Evolutionary conservation across 2,888 invertebrate species (phyloP).

Genomic region (Lasioglossum leucozonium): DNA sequence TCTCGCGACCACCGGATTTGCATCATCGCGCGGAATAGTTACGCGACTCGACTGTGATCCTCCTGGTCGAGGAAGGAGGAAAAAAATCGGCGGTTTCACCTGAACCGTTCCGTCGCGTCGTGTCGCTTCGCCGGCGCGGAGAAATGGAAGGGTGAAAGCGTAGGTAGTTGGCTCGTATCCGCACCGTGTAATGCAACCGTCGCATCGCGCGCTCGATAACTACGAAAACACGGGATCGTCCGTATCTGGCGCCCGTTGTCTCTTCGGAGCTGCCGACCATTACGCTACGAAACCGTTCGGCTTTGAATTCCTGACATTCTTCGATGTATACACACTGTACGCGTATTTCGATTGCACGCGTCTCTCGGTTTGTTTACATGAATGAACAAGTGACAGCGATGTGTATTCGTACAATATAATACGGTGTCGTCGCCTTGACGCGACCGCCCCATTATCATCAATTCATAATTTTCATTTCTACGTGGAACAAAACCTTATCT

Average conservation of each 20-base stretch:
- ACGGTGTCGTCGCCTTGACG: background rate
- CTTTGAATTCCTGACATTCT: background rate
- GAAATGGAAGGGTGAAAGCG: conserved; percentile 54
- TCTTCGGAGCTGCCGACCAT: background rate
- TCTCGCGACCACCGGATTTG: conserved; percentile 41
- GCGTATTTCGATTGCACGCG: background rate
- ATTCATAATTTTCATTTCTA: background rate
- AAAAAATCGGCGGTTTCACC: conserved; percentile 46
- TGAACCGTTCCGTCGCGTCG: conserved; percentile 20
- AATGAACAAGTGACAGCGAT: background rate
- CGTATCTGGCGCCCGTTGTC: conserved; percentile 9
- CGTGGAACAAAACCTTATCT: background rate
- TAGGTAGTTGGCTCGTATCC: conserved; percentile 5
- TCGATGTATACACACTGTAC: background rate
- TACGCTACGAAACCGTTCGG: background rate
- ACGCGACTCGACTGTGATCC: conserved; percentile 47
- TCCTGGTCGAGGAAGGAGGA: conserved; percentile 8
- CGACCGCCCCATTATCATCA: background rate
- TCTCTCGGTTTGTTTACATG: conserved; percentile 21
- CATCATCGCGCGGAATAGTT: conserved; percentile 61
- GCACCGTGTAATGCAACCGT: background rate
- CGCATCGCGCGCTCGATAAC: background rate
- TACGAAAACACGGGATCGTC: background rate
- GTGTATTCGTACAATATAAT: background rate
- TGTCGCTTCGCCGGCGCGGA: conserved; percentile 4